These are phyloP conservation scores for Pogonomyrmex barbatus DNA, from an alignment of 1,140 invertebrate species.

Conservation along the genomic window DNA sequence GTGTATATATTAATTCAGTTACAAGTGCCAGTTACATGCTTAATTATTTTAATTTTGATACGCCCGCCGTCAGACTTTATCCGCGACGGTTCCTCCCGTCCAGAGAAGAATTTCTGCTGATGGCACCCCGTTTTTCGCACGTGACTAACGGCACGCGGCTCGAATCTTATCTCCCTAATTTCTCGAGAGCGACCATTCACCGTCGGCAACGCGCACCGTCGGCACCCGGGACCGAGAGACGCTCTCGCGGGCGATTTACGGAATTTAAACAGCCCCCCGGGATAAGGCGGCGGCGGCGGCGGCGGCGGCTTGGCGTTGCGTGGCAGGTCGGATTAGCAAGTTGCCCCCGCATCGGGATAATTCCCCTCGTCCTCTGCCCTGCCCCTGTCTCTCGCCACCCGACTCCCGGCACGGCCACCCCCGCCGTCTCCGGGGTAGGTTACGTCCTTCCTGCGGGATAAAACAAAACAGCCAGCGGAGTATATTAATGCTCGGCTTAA, in stretches of 20 bases:
- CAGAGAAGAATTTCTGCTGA: constrained; percentile 14
- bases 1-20: not conserved
- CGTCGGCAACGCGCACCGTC: constrained; percentile 39
- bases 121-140: constrained; percentile 28
- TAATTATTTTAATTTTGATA: not conserved
- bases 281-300: constrained; percentile 79
- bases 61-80: not conserved
- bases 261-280: constrained; percentile 85
- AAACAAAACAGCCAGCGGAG: constrained; percentile 86
- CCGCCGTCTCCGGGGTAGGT: constrained; percentile 70
- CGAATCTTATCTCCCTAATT: constrained; percentile 80
- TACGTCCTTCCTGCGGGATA: constrained; percentile 84
- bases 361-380: constrained; percentile 55
- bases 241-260: constrained; percentile 80
- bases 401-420: constrained; percentile 48
- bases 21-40: not conserved
- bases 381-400: not conserved
- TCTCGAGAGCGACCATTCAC: constrained; percentile 72
- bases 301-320: constrained; percentile 60
- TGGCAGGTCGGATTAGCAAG: constrained; percentile 81
- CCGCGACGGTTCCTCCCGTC: not conserved
- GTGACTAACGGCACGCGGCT: constrained; percentile 51
- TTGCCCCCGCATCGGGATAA: constrained; percentile 73
- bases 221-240: constrained; percentile 25
- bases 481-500: constrained; percentile 87